A percentile compares a stretch with the other conserved stretches of the same genome.
Evolutionary conservation across 2,888 invertebrate species (phyloP).

Genomic region (Agonopterix alstromeriana): DNA sequence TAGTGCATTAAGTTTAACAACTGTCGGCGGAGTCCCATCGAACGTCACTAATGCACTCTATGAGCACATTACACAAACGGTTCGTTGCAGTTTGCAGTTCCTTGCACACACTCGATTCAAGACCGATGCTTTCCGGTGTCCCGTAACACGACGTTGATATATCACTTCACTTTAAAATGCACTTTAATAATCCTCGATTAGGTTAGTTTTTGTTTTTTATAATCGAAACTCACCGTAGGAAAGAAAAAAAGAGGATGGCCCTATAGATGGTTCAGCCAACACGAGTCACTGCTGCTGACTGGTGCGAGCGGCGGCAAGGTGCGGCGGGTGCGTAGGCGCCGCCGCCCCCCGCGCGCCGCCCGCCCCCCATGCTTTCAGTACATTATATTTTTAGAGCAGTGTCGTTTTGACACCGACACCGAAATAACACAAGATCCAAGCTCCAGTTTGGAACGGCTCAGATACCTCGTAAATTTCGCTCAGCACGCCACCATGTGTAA

Average conservation of each 20-base stretch:
- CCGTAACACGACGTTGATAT: conserved; percentile 25
- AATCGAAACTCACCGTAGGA: conserved; percentile 66
- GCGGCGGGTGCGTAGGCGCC: conserved; percentile 67
- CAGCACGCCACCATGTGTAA: conserved; percentile 18
- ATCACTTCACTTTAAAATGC: conserved; percentile 61
- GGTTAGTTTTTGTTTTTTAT: conserved; percentile 32
- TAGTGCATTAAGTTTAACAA: conserved; percentile 2
- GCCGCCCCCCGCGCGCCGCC: conserved; percentile 29
- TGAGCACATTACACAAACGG: conserved; percentile 6
- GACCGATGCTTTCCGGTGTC: conserved; percentile 33
- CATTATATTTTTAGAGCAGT: conserved; percentile 68
- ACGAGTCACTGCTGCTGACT: conserved; percentile 75
- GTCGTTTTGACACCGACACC: conserved; percentile 74
- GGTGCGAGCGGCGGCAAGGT: conserved; percentile 69
- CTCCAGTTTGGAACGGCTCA: conserved; percentile 44
- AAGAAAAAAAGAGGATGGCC: conserved; percentile 71
- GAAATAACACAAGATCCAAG: conserved; percentile 66
- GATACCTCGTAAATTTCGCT: conserved; percentile 43
- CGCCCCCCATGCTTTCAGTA: conserved; percentile 13
- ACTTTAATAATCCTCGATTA: conserved; percentile 36
- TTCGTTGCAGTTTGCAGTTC: neutral
- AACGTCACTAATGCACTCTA: conserved; percentile 16
- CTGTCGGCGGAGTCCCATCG: neutral
- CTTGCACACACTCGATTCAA: conserved; percentile 16
- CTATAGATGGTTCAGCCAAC: conserved; percentile 80